Conservation (phyloP, 2,797 vertebrate species). For the Betta splendens region DNA sequence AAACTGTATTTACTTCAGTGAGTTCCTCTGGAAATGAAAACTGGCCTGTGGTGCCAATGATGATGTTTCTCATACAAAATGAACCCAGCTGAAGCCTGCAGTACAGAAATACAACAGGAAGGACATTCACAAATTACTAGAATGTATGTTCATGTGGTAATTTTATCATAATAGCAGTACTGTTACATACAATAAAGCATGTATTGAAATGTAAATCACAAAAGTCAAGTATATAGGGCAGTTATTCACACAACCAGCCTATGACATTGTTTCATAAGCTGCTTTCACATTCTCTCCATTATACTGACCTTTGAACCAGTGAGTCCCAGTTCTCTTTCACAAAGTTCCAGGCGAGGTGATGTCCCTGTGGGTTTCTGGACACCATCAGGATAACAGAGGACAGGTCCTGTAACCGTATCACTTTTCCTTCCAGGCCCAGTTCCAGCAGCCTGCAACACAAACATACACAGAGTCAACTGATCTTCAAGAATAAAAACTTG, state of each 20-base stretch:
- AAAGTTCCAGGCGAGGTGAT: constrained; percentile 82
- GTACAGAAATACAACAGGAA: constrained; percentile 34
- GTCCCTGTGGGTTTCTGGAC: constrained; percentile 76
- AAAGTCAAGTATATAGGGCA: no score
- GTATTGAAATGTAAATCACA: no score
- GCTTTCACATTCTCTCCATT: constrained; percentile 1
- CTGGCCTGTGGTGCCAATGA: constrained; percentile 76
- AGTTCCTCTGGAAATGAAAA: constrained; percentile 83
- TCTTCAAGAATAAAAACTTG: not conserved
- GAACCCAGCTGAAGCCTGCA: constrained; percentile 83
- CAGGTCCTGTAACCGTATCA: constrained; percentile 82
- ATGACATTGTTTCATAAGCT: no score
- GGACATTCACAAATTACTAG: not conserved
- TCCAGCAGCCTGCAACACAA: constrained; percentile 75
- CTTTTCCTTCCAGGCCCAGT: constrained; percentile 79
- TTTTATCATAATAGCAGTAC: no score
- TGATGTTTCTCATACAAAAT: constrained; percentile 74
- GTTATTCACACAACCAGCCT: no score
- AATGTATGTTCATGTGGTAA: constrained; percentile 1
- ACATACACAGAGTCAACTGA: constrained; percentile 13
- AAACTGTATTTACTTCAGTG: constrained; percentile 65
- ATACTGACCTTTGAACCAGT: constrained; percentile 81
- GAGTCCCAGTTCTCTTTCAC: constrained; percentile 82
- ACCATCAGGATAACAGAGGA: constrained; percentile 72
- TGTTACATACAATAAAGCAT: no score